A percentile compares a stretch with the other conserved stretches of the same genome.
These are phyloP conservation scores for Balearica regulorum DNA, from an alignment of 2,797 vertebrate genomes.

Conservation along the genomic window DNA sequence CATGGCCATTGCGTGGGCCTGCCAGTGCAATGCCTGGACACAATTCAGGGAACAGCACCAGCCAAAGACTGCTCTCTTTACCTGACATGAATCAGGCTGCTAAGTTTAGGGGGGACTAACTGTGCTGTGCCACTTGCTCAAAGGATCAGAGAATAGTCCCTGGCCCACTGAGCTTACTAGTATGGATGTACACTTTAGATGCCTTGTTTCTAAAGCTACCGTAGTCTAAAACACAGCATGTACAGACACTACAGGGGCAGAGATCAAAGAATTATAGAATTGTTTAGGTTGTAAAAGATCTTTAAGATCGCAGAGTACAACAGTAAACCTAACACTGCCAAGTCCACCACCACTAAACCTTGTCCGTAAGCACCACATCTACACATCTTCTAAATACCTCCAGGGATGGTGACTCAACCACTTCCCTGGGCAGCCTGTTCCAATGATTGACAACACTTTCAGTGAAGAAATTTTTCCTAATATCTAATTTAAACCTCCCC, in stretches of 20 bases:
- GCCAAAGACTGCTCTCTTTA: neutral
- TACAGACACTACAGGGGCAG: neutral
- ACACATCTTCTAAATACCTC: neutral
- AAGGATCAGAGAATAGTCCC: neutral
- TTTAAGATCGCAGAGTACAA: neutral
- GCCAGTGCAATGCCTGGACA: neutral
- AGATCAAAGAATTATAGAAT: neutral
- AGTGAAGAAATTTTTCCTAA: neutral
- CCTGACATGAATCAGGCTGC: neutral
- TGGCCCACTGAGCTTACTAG: neutral
- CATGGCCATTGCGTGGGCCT: too few relatives aligned
- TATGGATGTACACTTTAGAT: neutral
- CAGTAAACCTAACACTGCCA: neutral
- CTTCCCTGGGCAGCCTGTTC: neutral
- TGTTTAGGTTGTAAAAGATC: neutral
- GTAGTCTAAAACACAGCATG: neutral
- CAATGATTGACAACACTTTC: neutral
- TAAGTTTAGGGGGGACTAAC: neutral
- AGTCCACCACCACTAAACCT: neutral
- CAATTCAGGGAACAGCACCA: neutral
- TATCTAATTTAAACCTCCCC: neutral
- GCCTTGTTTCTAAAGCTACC: neutral
- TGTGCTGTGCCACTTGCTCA: neutral
- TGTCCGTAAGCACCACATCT: neutral
- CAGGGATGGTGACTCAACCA: neutral